Conservation (phyloP, 92 coral and sea anemone genomes). For the Phenganax subtilis region DNA sequence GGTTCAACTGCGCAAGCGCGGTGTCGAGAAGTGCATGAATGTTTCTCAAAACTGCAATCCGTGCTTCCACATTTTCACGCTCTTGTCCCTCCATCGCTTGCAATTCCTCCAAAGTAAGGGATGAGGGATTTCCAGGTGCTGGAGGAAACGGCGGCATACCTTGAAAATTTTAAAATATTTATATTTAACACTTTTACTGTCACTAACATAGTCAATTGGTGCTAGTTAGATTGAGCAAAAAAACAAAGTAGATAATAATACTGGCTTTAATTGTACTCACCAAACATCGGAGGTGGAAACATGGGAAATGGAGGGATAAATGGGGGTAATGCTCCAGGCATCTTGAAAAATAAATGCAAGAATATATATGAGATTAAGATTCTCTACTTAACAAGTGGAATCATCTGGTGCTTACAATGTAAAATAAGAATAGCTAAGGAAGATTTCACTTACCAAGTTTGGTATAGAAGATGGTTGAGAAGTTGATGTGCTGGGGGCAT, state of each 20-base stretch:
- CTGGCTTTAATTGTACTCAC: slow-evolving; percentile 46
- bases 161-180: neutral
- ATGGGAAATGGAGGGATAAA: slow-evolving; percentile 83
- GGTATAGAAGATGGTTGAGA: slow-evolving; percentile 12
- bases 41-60: slow-evolving; percentile 79
- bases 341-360: neutral
- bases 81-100: slow-evolving; percentile 78
- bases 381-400: neutral
- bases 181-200: too few relatives aligned
- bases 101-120: slow-evolving; percentile 66
- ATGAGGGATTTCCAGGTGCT: slow-evolving; percentile 56
- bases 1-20: slow-evolving; percentile 84
- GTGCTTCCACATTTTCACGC: slow-evolving; percentile 82
- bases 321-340: slow-evolving; percentile 71
- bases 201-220: too few relatives aligned
- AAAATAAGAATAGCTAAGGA: neutral
- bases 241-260: neutral
- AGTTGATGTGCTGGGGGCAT: neutral
- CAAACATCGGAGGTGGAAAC: slow-evolving; percentile 94
- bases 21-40: slow-evolving; percentile 80
- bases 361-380: neutral
- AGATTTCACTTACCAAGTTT: slow-evolving; percentile 3
- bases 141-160: slow-evolving; percentile 54
- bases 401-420: slow-evolving; percentile 4
- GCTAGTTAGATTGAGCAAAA: neutral